These are phyloP conservation scores for Cepaea hortensis DNA, from an alignment of 2,888 invertebrate genomes.

Conservation along the genomic window DNA sequence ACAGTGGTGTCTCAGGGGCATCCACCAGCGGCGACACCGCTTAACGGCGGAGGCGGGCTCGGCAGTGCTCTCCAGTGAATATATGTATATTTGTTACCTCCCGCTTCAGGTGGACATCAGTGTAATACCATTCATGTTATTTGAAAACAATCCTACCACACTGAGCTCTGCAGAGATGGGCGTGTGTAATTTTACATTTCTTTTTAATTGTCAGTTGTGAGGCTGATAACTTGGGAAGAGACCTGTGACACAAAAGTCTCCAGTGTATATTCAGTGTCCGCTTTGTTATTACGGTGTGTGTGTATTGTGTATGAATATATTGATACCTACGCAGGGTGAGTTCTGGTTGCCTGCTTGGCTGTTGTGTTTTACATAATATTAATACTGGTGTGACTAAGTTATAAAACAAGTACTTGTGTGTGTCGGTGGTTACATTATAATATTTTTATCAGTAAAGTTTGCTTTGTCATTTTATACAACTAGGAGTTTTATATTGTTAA, in stretches of 20 bases:
- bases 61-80: neutral
- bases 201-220: neutral
- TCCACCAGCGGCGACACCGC: constrained; percentile 48
- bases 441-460: no score
- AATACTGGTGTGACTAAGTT: neutral
- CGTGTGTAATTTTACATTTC: neutral
- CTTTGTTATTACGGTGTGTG: neutral
- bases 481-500: no score
- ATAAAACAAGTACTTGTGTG: neutral
- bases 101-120: neutral
- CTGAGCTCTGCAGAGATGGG: neutral
- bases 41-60: neutral
- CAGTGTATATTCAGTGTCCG: neutral
- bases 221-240: neutral
- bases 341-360: neutral
- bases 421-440: neutral
- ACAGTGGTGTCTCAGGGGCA: constrained; percentile 55
- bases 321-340: neutral
- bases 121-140: neutral
- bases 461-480: no score
- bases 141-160: neutral
- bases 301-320: neutral
- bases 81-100: neutral
- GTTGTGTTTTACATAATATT: neutral
- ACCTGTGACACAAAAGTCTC: neutral